phyloP scores from a whole-genome alignment of 2,113 vertebrate genomes.

The Oreochromis tanganicae region DNA sequence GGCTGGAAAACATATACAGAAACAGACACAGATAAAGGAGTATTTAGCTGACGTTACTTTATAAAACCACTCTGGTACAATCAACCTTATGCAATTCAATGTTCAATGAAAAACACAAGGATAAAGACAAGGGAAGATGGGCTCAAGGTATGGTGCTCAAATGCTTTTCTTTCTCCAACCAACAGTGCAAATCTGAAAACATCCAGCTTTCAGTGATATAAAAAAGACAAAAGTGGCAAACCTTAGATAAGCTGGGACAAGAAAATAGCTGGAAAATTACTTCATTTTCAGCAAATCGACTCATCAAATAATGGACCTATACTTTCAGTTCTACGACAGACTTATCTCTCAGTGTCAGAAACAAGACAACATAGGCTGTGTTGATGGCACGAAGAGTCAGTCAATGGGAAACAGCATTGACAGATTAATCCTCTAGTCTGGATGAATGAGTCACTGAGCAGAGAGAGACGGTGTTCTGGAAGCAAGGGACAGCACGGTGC shows the following conservation, averaged over 20 bases:
- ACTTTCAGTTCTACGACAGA: background rate
- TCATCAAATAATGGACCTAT: background rate
- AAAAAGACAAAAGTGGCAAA: background rate
- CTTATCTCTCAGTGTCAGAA: background rate
- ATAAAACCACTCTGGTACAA: background rate
- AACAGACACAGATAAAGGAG: background rate
- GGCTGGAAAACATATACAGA: constrained; percentile 67
- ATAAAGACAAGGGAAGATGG: background rate
- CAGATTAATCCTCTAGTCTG: constrained; percentile 15
- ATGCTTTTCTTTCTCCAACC: background rate
- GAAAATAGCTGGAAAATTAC: background rate
- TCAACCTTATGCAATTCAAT: background rate
- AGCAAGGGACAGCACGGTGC: constrained; percentile 51
- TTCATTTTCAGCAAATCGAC: background rate
- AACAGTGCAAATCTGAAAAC: background rate
- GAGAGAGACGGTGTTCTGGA: constrained; percentile 42
- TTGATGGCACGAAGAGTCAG: background rate
- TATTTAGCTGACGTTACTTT: background rate
- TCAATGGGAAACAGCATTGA: constrained; percentile 16
- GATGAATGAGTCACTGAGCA: constrained; percentile 53
- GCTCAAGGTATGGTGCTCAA: background rate
- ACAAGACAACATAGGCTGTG: background rate
- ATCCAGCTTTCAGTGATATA: background rate
- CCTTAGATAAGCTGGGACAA: background rate
- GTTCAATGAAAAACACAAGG: background rate